Conservation (phyloP, 2,797 vertebrate genomes). For the Caiman crocodilus region DNA sequence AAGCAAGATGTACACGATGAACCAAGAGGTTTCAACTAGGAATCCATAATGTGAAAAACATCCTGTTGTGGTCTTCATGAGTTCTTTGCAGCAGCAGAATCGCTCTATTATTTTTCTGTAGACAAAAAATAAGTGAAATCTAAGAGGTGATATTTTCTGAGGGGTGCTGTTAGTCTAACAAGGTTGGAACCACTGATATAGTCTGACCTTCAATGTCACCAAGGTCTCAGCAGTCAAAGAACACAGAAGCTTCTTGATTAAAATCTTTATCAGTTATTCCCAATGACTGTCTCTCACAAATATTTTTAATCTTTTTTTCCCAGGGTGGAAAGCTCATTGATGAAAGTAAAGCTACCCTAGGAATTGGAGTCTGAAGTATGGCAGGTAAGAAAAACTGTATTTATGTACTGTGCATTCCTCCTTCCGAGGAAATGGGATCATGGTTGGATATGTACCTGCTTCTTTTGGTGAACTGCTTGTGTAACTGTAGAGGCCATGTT, state of each 20-base stretch:
- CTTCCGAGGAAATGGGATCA: background rate
- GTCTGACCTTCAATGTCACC: too few relatives aligned
- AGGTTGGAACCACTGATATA: too few relatives aligned
- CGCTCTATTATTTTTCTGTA: too few relatives aligned
- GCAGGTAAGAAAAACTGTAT: conserved; percentile 52
- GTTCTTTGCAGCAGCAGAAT: too few relatives aligned
- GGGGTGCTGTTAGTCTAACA: too few relatives aligned
- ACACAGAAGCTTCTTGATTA: background rate
- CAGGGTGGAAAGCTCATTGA: conserved; percentile 62
- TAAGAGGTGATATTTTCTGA: too few relatives aligned
- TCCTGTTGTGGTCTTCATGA: too few relatives aligned
- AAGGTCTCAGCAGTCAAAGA: too few relatives aligned
- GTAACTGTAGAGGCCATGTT: background rate
- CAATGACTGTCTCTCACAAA: background rate
- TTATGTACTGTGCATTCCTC: background rate
- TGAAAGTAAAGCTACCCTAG: conserved; percentile 56
- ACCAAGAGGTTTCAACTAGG: too few relatives aligned
- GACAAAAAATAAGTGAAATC: too few relatives aligned
- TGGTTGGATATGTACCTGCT: background rate
- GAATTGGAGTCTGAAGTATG: conserved; percentile 44
- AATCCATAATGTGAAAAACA: too few relatives aligned
- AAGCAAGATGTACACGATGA: too few relatives aligned
- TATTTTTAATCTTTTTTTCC: conserved; percentile 38
- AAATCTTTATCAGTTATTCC: background rate
- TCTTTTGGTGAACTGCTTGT: background rate